These are phyloP conservation scores for Cydia amplana DNA, from an alignment of 1,140 invertebrate genomes.

Conservation along the genomic window DNA sequence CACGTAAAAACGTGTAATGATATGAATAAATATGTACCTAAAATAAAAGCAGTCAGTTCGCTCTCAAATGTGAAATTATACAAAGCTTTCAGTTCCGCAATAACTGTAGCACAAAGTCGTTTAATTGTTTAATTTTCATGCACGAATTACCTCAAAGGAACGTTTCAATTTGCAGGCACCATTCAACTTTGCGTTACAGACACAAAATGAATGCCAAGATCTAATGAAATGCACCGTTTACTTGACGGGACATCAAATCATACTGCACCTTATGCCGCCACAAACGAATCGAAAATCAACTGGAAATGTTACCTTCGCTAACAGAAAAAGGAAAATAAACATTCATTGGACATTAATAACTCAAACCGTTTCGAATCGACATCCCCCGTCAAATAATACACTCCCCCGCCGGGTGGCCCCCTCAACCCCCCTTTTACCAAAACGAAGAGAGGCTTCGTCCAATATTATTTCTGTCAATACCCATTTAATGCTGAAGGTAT, in stretches of 20 bases:
- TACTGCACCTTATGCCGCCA: not conserved
- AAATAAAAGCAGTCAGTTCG: too few species aligned
- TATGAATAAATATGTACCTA: too few species aligned
- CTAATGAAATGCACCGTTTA: slow-evolving; percentile 5
- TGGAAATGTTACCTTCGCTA: slow-evolving; percentile 6
- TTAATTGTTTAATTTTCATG: slow-evolving; percentile 1
- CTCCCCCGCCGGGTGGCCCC: slow-evolving; percentile 1
- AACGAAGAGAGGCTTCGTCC: slow-evolving; percentile 28
- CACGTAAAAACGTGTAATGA: too few species aligned
- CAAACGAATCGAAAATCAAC: not conserved
- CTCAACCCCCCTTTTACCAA: slow-evolving; percentile 17
- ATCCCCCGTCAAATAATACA: slow-evolving; percentile 29
- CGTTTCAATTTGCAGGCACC: slow-evolving; percentile 1
- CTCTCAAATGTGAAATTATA: not conserved
- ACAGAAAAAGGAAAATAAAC: slow-evolving; percentile 26
- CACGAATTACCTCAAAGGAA: slow-evolving; percentile 1
- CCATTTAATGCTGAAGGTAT: slow-evolving; percentile 24
- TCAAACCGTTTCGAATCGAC: slow-evolving; percentile 32
- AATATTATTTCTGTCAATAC: slow-evolving; percentile 33
- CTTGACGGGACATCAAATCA: not conserved
- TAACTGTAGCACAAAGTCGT: not conserved
- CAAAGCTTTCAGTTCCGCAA: not conserved
- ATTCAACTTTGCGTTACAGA: not conserved
- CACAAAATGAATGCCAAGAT: slow-evolving; percentile 8
- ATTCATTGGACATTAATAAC: slow-evolving; percentile 32